Evolutionary conservation across 2,888 invertebrate species (phyloP).

Genomic region (Slavum lentiscoides): DNA sequence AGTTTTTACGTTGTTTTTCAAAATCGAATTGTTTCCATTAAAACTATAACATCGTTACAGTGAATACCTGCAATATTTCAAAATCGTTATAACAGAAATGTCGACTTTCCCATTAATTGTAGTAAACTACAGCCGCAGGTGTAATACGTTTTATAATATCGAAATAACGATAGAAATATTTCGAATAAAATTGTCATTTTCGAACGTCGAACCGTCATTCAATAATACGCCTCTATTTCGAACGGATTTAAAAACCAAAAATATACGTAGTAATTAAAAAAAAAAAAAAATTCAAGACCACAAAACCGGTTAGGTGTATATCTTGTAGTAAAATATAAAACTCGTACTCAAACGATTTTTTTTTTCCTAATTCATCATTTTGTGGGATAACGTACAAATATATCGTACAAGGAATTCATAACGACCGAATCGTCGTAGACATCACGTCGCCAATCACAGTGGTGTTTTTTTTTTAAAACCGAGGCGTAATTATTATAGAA

Average conservation of each 20-base stretch:
- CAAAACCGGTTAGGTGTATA: no score
- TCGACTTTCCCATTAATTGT: no score
- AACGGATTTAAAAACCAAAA: no score
- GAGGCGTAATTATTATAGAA: background rate
- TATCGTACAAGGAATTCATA: constrained; percentile 5
- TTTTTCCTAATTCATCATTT: background rate
- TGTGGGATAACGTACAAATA: background rate
- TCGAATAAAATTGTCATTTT: background rate
- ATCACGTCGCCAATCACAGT: background rate
- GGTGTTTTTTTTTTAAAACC: background rate
- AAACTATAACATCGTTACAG: no score
- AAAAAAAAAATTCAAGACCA: no score
- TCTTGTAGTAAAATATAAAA: no score
- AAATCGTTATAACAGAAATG: background rate
- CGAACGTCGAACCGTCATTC: no score
- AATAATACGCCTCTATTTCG: no score
- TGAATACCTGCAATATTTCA: background rate
- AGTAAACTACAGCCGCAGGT: background rate
- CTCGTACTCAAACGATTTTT: no score
- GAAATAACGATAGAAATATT: no score
- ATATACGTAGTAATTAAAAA: no score
- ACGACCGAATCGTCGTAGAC: background rate
- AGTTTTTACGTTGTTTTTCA: background rate
- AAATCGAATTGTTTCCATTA: background rate
- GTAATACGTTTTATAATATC: no score